Conservation (phyloP, 2,888 invertebrate species). For the Chloroclysta siterata region DNA sequence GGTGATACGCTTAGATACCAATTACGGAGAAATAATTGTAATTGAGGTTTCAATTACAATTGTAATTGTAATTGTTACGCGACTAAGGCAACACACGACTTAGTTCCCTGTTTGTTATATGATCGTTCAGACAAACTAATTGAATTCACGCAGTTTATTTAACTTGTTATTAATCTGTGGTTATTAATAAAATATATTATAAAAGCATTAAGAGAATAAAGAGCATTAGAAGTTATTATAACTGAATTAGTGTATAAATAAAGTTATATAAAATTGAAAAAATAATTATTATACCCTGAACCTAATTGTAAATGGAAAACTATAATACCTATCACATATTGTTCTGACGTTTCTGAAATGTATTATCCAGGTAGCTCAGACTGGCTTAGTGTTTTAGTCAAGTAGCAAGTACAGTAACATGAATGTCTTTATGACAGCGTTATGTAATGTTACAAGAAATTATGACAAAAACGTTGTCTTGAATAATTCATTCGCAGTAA, state of each 20-base stretch:
- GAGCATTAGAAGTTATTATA: slow-evolving; percentile 10
- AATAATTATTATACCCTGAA: slow-evolving; percentile 8
- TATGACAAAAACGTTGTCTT: too few species aligned
- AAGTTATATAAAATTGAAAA: slow-evolving; percentile 15
- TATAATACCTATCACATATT: slow-evolving; percentile 10
- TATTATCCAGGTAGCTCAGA: background rate
- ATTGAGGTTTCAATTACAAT: too few species aligned
- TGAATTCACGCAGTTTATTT: background rate
- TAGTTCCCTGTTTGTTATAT: too few species aligned
- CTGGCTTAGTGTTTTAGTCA: background rate
- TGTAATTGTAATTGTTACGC: too few species aligned
- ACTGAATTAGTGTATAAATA: slow-evolving; percentile 4
- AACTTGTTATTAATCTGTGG: slow-evolving; percentile 4
- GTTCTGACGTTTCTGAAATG: slow-evolving; percentile 4
- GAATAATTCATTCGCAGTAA: too few species aligned
- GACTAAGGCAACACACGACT: too few species aligned
- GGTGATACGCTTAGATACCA: too few species aligned
- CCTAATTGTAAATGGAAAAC: slow-evolving; percentile 8
- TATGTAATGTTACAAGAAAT: too few species aligned
- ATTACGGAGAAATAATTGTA: too few species aligned
- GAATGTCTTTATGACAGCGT: too few species aligned
- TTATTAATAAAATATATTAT: slow-evolving; percentile 21
- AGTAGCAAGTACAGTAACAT: background rate
- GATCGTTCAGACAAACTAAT: too few species aligned
- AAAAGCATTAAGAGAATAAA: slow-evolving; percentile 27